Base-by-base conservation (phyloP, 2,888 invertebrate species). In the Margaritifera margaritifera region DNA sequence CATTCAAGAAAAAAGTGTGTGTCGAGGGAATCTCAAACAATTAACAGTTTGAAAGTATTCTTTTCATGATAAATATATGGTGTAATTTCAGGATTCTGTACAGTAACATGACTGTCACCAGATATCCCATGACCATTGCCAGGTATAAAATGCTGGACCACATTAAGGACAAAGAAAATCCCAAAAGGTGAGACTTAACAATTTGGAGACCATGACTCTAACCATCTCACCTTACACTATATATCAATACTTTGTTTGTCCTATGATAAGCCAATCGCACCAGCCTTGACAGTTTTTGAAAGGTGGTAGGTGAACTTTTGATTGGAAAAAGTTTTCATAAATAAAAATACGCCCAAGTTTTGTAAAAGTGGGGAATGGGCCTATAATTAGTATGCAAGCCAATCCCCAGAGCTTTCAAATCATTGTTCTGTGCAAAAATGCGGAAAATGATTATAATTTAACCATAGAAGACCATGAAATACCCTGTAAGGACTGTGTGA, bases 111-210 rank as follows among this genome's bases (percentile, higher is more conserved):
- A 75, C 78, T 15, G 78, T 82, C 11, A 77, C 69, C 11, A 68
- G 86, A 54, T 86, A 84, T 72, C 70, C 81, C 5, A 67, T 77
- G 50, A 73, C 78, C 15, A 77, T 86, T 19, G 84, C 84, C 20
- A 71, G 82, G 27, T 86, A 86, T 71, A 85, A 79, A 63, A 84
- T 85, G 82, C 71, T 86, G 56, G 70, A 74, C 22, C 86, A 86
- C 71, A 77, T 76, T 6, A 80, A 78, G 53, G 84, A 83, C 15
- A 75, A 72, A 52, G 74, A 77, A 22, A 84, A 84, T 61, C 77
- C 78, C 20, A 68, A 77, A 27, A 80, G 84, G 84, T 83, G 62
- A 58, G 62, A 20, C 4, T 20, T 8, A 19, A 52, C 42, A n/a
- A 6, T 52, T 53, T 19, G 20, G 50, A 22, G 15, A 27, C 8